These are phyloP conservation scores for Coleophora flavipennella DNA, from an alignment of 2,888 invertebrate genomes.

Conservation along the genomic window DNA sequence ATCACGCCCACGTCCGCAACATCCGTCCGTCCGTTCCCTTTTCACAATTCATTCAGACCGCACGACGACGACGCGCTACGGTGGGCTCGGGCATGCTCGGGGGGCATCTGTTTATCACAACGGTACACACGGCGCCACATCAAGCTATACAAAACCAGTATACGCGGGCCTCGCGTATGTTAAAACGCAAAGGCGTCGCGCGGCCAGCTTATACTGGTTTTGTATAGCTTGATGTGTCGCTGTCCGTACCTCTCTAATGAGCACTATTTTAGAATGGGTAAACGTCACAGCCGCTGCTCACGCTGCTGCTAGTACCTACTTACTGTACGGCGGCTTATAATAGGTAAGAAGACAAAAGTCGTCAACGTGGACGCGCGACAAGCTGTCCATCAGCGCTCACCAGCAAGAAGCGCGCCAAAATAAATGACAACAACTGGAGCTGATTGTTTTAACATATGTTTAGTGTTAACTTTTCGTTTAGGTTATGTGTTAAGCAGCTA, in stretches of 20 bases:
- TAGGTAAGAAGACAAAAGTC: constrained; percentile 36
- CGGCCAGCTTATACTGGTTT: too few species aligned
- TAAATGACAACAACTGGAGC: constrained; percentile 37
- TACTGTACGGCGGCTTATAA: constrained; percentile 6
- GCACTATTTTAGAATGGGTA: constrained; percentile 36
- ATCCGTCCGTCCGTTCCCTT: constrained; percentile 14
- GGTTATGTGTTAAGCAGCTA: too few species aligned
- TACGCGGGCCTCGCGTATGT: too few species aligned
- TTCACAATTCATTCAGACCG: constrained; percentile 15
- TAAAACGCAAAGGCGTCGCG: too few species aligned
- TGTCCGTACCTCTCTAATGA: constrained; percentile 35
- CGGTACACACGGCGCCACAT: too few species aligned
- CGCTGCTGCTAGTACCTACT: constrained; percentile 20
- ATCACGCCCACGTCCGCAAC: constrained; percentile 15
- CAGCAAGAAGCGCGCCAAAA: constrained; percentile 35
- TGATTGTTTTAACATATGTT: too few species aligned
- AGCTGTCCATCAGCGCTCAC: constrained; percentile 32
- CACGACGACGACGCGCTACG: too few species aligned
- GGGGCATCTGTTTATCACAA: constrained; percentile 21
- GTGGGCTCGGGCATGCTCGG: too few species aligned
- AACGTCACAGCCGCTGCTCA: constrained; percentile 34
- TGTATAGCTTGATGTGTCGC: too few species aligned
- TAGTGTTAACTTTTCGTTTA: too few species aligned
- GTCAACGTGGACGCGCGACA: constrained; percentile 37
- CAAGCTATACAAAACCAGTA: too few species aligned